Evolutionary conservation across 2,113 vertebrate species (phyloP).

Genomic region (Coregonus clupeaformis): DNA sequence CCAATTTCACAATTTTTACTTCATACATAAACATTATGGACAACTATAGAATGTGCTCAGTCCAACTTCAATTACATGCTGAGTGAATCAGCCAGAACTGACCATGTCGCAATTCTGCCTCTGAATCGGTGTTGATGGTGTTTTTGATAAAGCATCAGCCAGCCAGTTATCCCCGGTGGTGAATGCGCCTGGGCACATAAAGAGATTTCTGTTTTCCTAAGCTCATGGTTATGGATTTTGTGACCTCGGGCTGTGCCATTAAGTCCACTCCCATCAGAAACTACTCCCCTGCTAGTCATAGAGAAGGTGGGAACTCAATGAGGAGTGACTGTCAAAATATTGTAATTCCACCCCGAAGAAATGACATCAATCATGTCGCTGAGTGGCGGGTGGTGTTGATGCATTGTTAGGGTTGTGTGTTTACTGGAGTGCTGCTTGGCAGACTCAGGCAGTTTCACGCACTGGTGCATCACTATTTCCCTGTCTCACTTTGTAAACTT

Average conservation of each 20-base stretch:
- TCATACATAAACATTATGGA: conserved; percentile 45
- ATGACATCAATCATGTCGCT: conserved; percentile 26
- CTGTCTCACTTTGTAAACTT: background rate
- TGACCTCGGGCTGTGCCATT: conserved; percentile 43
- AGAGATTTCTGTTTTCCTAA: conserved; percentile 36
- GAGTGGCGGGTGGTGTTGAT: conserved; percentile 3
- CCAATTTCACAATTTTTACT: conserved; percentile 30
- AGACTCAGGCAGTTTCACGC: background rate
- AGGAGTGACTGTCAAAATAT: conserved; percentile 22
- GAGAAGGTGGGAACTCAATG: background rate
- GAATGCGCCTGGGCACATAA: conserved; percentile 21
- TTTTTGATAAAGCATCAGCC: conserved; percentile 44
- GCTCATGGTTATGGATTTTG: conserved; percentile 25
- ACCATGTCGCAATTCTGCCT: conserved; percentile 17
- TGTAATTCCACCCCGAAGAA: conserved; percentile 31
- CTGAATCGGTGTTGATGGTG: conserved; percentile 41
- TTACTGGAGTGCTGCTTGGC: background rate
- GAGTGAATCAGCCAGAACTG: conserved; percentile 35
- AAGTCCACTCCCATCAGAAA: conserved; percentile 20
- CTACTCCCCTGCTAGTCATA: conserved; percentile 3
- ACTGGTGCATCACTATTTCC: background rate
- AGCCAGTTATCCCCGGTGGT: conserved; percentile 26
- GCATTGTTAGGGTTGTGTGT: background rate
- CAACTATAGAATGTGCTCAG: conserved; percentile 42
- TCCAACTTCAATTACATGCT: conserved; percentile 51